These are phyloP conservation scores for Prunella himalayana DNA, from an alignment of 2,113 vertebrate genomes.

Conservation along the genomic window DNA sequence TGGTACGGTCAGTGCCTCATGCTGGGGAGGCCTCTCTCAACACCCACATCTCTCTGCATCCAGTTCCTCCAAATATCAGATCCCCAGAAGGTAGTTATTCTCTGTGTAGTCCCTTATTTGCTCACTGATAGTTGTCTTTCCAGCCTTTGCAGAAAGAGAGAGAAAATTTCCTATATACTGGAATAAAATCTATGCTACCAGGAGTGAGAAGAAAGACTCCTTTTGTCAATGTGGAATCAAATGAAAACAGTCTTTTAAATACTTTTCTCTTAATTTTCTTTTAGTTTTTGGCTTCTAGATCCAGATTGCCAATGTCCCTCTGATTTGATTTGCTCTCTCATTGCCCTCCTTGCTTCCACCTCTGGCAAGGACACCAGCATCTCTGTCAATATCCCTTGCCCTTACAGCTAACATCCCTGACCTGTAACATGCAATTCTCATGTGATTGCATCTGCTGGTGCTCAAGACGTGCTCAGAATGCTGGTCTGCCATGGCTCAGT, in stretches of 20 bases:
- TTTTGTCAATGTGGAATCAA: background rate
- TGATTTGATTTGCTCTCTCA: background rate
- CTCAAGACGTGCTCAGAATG: background rate
- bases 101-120: background rate
- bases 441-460: background rate
- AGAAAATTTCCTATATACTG: background rate
- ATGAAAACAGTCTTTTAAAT: background rate
- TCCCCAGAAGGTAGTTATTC: background rate
- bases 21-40: background rate
- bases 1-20: background rate
- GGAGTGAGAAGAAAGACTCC: background rate
- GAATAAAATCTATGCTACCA: background rate
- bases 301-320: background rate
- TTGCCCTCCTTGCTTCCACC: background rate
- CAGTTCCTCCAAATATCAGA: background rate
- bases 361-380: background rate
- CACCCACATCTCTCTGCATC: background rate
- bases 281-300: background rate
- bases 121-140: background rate
- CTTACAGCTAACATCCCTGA: background rate
- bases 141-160: background rate
- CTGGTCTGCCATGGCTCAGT: background rate
- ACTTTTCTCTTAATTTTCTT: background rate
- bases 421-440: background rate
- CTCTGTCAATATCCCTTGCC: background rate